A percentile compares a stretch with the other conserved stretches of the same genome.
phyloP scores from a whole-genome alignment of 1,140 invertebrate genomes.

The Gryon sp. region DNA sequence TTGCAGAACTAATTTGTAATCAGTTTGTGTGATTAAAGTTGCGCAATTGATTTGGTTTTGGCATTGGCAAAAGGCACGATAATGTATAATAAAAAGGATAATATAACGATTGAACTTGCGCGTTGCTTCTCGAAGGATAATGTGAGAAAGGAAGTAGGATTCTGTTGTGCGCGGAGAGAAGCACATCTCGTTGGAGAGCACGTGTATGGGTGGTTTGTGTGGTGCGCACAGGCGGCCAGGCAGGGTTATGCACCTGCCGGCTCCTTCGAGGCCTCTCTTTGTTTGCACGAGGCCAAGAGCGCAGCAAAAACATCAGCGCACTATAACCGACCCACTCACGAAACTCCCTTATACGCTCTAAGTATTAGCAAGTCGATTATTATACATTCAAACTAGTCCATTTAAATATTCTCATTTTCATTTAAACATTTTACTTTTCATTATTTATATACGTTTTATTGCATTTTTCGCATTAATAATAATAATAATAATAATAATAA shows the following conservation, averaged over 20 bases:
- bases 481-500: too few relatives aligned
- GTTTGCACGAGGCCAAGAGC: slow-evolving; percentile 52
- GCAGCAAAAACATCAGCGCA: slow-evolving; percentile 41
- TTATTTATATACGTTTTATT: too few relatives aligned
- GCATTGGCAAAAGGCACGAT: too few relatives aligned
- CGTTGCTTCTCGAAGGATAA: slow-evolving; percentile 7
- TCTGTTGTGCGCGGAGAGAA: slow-evolving; percentile 5
- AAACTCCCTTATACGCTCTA: slow-evolving; percentile 8
- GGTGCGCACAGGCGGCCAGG: slow-evolving; percentile 13
- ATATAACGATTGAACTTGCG: not conserved
- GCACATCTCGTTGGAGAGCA: slow-evolving; percentile 8
- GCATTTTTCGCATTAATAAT: too few relatives aligned
- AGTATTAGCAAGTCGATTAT: not conserved
- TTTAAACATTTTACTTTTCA: too few relatives aligned
- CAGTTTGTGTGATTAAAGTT: too few relatives aligned
- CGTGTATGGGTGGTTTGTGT: slow-evolving; percentile 32
- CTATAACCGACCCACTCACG: slow-evolving; percentile 44
- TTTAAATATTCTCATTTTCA: too few relatives aligned
- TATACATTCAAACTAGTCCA: too few relatives aligned
- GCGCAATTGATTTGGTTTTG: too few relatives aligned
- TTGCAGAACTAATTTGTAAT: too few relatives aligned
- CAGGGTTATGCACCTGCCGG: slow-evolving; percentile 62
- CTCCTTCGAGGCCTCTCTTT: slow-evolving; percentile 59
- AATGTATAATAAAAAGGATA: not conserved
- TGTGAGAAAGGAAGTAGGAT: slow-evolving; percentile 3